Base-by-base conservation (phyloP, 2,888 invertebrate genomes). In the Sipha maydis region DNA sequence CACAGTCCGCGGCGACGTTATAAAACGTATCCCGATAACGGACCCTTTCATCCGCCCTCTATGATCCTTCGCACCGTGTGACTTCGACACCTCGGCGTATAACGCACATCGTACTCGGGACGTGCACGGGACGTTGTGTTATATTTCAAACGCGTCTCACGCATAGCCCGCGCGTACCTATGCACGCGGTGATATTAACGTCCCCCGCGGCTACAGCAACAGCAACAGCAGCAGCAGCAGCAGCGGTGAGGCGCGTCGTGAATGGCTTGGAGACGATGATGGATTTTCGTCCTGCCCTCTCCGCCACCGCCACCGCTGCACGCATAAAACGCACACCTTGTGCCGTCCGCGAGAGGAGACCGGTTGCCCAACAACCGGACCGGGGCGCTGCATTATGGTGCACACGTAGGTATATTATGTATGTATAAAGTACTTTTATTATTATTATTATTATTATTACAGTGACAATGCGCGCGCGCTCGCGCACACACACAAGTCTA, bases 351-450 rank as follows among this genome's bases (percentile, higher is more conserved):
- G 41, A 41, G 41, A 41, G 19, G 48, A 54, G 34, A 73, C 83
- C 38, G 83, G 75, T 83, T 75, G 83, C 73, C 34, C 83, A 83
- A 83, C 83, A 83, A 83, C 69, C 48, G 75, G 71, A 83, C 83
- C 71, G 48, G 48, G 69, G 28, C 28, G 8, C 14, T 19, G 38
- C 41, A n/a, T 67, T 56, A 41, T 41, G 7, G 7, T 41, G 38
- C 38, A 41, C 38, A 41, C 41, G 11, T 41, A 41, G 41, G 41
- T 41, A 41, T 11, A 41, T 41, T 41, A 41, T 41, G 28, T 21
- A 73, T 21, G 61, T 61, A 61, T 61, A 25, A 61, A 21, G 61
- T 21, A 61, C 61, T 67, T 48, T 82, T 48, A 69, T 48, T 48
- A 48, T 3, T 48, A 48, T 48, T n/a, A n/a, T n/a, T 9, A 48